Base-by-base conservation (phyloP, 2,113 vertebrate genomes). In the Diglossa brunneiventris region DNA sequence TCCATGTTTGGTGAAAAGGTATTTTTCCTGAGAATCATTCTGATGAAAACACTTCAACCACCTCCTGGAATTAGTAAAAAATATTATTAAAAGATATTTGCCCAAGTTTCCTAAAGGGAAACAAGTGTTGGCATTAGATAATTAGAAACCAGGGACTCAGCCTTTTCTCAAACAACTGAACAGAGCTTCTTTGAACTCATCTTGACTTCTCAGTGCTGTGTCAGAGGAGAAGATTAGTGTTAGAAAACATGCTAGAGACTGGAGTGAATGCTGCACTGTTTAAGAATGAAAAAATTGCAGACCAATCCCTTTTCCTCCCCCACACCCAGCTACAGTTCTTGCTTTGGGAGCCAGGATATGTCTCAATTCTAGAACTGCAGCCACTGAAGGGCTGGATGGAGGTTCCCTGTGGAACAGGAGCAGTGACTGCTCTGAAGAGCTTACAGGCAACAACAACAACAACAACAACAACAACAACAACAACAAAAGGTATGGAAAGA, bases 271-370 rank as follows among this genome's bases (percentile, higher is more conserved):
- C 86, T 92, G 39, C 44, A 68, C 64, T 81, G 64, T 78, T 88
- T 90, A 74, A 80, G 59, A 93, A 80, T 49, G 50, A 95, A 90
- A 95, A 66, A 87, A 68, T 10, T 78, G 62, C 53, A 94, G 19
- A 52, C 19, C 68, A 78, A 89, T 52, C 21, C n/a, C 42, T 37
- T 50, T 68, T 37, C 15, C 11, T 61, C 35, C 1, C 6, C 10
- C 8, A 20, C 5, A 5, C 13, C 35, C 41, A 64, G 47, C 62
- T 86, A 19, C 30, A 42, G 19, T 37, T 80, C 47, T 49, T 82
- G 66, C 49, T 94, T 69, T 1, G 8, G 72, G 81, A 90, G 78
- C 31, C 63, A 50, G 84, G 42, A 30, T 58, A 49, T 61, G 41
- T 70, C 93, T 86, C 53, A 59, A 23, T 74, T 82, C 50, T 63